These are phyloP conservation scores for Hybognathus amarus DNA, from an alignment of 2,797 vertebrate genomes.

Conservation along the genomic window DNA sequence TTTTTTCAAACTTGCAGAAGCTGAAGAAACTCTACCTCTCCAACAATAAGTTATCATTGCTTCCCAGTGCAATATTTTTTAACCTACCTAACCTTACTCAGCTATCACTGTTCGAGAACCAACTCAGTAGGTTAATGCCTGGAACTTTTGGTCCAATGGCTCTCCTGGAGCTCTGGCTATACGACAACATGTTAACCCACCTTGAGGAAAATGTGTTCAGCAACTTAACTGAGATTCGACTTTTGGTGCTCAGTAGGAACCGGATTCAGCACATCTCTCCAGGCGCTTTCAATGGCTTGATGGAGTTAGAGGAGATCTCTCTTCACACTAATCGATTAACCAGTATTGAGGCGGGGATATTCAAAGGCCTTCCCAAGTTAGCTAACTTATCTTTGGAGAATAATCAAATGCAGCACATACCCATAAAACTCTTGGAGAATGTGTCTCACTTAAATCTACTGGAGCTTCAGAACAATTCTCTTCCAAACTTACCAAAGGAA, in stretches of 20 bases:
- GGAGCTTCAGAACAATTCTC: conserved; percentile 86
- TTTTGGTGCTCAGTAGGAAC: conserved; percentile 90
- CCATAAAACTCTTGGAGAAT: conserved; percentile 76
- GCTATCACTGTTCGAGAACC: conserved; percentile 87
- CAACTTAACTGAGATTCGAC: conserved; percentile 82
- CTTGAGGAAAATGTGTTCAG: conserved; percentile 81
- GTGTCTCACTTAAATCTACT: conserved; percentile 75
- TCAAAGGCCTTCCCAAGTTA: conserved; percentile 80
- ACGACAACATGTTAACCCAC: conserved; percentile 84
- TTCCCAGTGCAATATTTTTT: conserved; percentile 85
- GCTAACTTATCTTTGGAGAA: conserved; percentile 90
- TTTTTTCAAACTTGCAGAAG: conserved; percentile 82
- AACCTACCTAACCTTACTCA: conserved; percentile 78
- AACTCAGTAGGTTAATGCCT: conserved; percentile 77
- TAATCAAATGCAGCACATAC: conserved; percentile 82
- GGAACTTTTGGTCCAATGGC: conserved; percentile 84
- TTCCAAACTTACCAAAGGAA: conserved; percentile 79
- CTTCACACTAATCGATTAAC: conserved; percentile 87
- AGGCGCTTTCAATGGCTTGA: conserved; percentile 82
- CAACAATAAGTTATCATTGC: conserved; percentile 80
- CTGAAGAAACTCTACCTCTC: conserved; percentile 89
- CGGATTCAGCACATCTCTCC: conserved; percentile 77
- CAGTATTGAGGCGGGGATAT: conserved; percentile 75
- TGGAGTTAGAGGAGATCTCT: conserved; percentile 82
- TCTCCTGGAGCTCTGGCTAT: conserved; percentile 88